These are phyloP conservation scores for Lordiphosa stackelbergi DNA, from an alignment of 1,140 invertebrate genomes.

Conservation along the genomic window DNA sequence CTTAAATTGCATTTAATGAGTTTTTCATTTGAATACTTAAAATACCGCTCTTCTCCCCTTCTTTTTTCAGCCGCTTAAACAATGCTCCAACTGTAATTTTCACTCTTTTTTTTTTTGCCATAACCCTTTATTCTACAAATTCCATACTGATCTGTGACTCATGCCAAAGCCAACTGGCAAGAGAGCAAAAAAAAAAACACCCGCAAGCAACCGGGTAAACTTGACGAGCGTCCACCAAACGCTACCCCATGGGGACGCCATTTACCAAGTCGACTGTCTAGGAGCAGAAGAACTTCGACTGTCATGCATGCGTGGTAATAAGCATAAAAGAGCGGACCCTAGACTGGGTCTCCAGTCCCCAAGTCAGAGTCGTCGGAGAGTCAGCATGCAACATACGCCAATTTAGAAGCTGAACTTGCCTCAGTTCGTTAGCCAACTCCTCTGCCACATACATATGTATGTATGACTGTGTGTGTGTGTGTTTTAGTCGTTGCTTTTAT, in stretches of 20 bases:
- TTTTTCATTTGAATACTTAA: too few relatives aligned
- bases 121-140: background rate
- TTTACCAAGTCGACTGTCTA: conserved; percentile 30
- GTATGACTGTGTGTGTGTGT: conserved; percentile 33
- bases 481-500: conserved; percentile 61
- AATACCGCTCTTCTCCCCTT: too few relatives aligned
- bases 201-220: conserved; percentile 9
- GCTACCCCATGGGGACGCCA: conserved; percentile 42
- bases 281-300: conserved; percentile 20
- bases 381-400: conserved; percentile 59
- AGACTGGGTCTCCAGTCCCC: conserved; percentile 21
- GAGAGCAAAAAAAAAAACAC: conserved; percentile 6
- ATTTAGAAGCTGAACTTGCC: conserved; percentile 48
- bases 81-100: too few relatives aligned
- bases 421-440: conserved; percentile 56
- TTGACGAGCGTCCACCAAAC: conserved; percentile 21
- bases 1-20: too few relatives aligned
- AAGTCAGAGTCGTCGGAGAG: conserved; percentile 29
- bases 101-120: too few relatives aligned
- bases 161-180: conserved; percentile 1
- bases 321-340: conserved; percentile 54
- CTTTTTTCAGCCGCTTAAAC: too few relatives aligned
- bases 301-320: conserved; percentile 72
- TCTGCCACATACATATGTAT: conserved; percentile 17
- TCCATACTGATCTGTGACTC: conserved; percentile 9